These are phyloP conservation scores for Lithophane ornitopus DNA, from an alignment of 2,888 invertebrate genomes.

Conservation along the genomic window DNA sequence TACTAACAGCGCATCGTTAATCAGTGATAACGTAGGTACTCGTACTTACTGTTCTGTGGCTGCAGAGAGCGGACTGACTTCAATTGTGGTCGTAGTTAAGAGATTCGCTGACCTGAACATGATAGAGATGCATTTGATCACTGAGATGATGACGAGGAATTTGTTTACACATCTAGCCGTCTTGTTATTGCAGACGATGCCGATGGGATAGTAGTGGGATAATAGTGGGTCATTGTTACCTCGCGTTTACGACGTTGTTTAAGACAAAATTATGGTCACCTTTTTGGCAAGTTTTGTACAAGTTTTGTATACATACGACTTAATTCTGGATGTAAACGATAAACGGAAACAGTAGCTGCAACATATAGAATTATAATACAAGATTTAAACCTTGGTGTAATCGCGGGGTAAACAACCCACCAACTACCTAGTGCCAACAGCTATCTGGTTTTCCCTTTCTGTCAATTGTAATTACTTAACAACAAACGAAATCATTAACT, in stretches of 20 bases:
- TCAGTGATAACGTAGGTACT: slow-evolving; percentile 24
- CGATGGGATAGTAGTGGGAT: not conserved
- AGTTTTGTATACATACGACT: not conserved
- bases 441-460: not conserved
- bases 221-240: too few relatives aligned
- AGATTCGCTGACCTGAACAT: not conserved
- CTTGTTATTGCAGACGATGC: not conserved
- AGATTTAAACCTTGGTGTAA: not conserved
- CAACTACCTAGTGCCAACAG: not conserved
- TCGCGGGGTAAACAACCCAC: not conserved
- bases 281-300: not conserved
- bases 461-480: not conserved
- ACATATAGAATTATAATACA: not conserved
- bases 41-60: not conserved
- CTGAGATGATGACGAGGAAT: not conserved
- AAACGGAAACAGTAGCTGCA: not conserved
- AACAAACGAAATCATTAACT: not conserved
- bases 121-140: not conserved
- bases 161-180: not conserved
- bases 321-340: not conserved
- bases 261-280: not conserved
- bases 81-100: not conserved
- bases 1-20: slow-evolving; percentile 41
- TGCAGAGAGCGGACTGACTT: not conserved
- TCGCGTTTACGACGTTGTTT: not conserved